A percentile compares a stretch with the other conserved stretches of the same genome.
Evolutionary conservation across 2,113 vertebrate genomes (phyloP).

Genomic region (Leiothrix lutea): DNA sequence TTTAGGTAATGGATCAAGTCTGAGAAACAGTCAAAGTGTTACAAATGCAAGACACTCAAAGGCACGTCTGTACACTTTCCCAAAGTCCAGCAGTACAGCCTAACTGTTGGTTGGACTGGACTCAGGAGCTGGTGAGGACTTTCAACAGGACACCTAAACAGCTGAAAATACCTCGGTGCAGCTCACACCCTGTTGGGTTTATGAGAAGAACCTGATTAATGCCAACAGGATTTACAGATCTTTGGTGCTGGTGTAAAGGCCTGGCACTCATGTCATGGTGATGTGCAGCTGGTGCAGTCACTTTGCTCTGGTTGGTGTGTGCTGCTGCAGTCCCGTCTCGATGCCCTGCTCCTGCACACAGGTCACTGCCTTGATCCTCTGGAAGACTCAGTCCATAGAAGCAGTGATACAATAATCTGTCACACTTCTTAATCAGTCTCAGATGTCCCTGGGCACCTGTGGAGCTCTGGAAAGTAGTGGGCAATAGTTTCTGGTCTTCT

Average conservation of each 20-base stretch:
- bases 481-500: not conserved
- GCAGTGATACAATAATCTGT: not conserved
- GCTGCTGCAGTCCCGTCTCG: rapidly evolving
- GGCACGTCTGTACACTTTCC: not conserved
- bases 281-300: not conserved
- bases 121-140: not conserved
- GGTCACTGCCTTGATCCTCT: not conserved
- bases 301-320: not conserved
- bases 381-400: not conserved
- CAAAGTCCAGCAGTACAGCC: not conserved
- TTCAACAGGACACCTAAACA: not conserved
- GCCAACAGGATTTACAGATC: not conserved
- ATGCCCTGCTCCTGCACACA: not conserved
- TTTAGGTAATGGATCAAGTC: not conserved
- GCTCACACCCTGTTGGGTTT: not conserved
- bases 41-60: too few species aligned
- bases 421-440: not conserved
- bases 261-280: rapidly evolving
- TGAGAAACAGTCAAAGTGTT: not conserved
- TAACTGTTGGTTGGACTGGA: not conserved
- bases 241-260: not conserved
- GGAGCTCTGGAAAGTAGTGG: not conserved
- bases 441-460: not conserved
- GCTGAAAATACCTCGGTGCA: not conserved
- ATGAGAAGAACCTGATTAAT: not conserved